phyloP scores from a whole-genome alignment of 1,140 invertebrate species.

The Drosophila arizonae region DNA sequence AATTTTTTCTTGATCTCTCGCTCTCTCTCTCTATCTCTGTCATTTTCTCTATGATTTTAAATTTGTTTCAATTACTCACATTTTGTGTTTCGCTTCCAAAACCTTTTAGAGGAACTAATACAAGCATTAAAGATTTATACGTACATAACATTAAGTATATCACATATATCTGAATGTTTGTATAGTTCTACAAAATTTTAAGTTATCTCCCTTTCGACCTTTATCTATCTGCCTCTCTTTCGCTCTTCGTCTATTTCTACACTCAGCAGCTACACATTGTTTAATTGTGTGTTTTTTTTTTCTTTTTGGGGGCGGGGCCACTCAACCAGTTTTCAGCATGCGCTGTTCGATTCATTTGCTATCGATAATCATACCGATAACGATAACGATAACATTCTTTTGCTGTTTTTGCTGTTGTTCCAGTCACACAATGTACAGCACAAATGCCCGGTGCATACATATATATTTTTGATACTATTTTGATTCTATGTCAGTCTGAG shows the following conservation, averaged over 20 bases:
- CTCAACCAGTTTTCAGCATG: conserved; percentile 35
- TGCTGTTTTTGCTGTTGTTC: conserved; percentile 1
- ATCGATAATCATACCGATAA: conserved; percentile 37
- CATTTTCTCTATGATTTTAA: neutral
- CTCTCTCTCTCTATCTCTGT: neutral
- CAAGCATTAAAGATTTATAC: conserved; percentile 14
- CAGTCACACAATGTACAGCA: conserved; percentile 24
- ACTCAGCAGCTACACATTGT: conserved; percentile 3
- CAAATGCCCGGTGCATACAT: neutral
- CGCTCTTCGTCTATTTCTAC: conserved; percentile 6
- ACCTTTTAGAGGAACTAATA: conserved; percentile 35
- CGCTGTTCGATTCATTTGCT: conserved; percentile 5
- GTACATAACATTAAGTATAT: conserved; percentile 24
- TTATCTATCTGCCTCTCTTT: conserved; percentile 12
- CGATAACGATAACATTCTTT: neutral
- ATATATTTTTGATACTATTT: neutral
- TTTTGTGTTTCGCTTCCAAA: conserved; percentile 10
- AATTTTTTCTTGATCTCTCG: neutral
- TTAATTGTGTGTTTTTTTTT: neutral
- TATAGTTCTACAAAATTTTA: conserved; percentile 29
- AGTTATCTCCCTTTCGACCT: conserved; percentile 18
- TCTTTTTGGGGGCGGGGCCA: conserved; percentile 4
- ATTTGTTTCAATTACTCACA: neutral
- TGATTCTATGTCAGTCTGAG: conserved; percentile 24
- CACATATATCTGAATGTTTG: conserved; percentile 1